Base-by-base conservation (phyloP, 2,888 invertebrate species). In the Neocrepidodera transversa region DNA sequence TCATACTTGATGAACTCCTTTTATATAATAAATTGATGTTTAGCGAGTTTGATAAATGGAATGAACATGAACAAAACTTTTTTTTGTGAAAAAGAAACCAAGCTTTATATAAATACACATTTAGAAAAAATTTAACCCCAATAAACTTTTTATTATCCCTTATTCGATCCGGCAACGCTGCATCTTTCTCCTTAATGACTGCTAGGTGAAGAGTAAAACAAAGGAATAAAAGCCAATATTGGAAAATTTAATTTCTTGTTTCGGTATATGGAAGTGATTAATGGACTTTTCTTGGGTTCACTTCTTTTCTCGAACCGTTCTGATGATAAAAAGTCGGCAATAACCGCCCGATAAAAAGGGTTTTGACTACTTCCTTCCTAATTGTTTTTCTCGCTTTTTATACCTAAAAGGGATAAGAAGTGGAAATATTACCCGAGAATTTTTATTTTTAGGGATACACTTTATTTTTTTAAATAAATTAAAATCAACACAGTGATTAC, bases 211-310 rank as follows among this genome's bases (percentile, higher is more conserved):
- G 48, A 58, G 48, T 53, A 47, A 48, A 52, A 58, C 52, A 53
- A 53, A 48, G 58, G 47, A 52, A 58, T 53, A 30, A 48, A 54
- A 58, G 53, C 47, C 52, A 58, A 58, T 58, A 58, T 58, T 58
- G 58, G 58, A 48, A 52, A 58, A 58, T 52, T 58, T 47, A 45
- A 58, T 58, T 58, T 58, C 52, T 51, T 51, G 28, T 51, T 58
- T 58, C 47, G 35, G 45, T 51, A 43, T 51, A 43, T 43, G 58
- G 28, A 51, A 58, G 58, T 58, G 58, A 58, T 58, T 58, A 58
- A 58, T 58, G 58, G 47, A 45, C 20, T 51, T 45, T 45, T 28
- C 28, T 17, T 14, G n/a, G 20, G 6, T 20, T 11, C 23, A 13
- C 30, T 43, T 13, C 35, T 53, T 54, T 54, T 36, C 26, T 17